Evolutionary conservation across 1,140 invertebrate genomes (phyloP).

Genomic region (Notospermus geniculatus): DNA sequence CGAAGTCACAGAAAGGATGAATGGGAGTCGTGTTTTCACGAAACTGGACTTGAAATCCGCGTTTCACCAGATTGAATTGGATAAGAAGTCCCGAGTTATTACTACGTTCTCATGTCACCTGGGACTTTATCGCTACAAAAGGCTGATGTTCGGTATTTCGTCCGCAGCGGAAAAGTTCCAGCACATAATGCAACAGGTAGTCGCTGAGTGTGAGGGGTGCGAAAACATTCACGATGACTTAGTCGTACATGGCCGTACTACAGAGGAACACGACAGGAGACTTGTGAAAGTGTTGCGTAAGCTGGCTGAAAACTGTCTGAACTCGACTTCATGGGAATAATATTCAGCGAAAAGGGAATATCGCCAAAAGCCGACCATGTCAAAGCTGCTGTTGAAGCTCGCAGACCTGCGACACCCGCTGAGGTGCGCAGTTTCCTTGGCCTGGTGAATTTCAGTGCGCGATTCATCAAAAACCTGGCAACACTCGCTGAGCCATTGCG

Average conservation of each 20-base stretch:
- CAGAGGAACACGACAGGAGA: conserved; percentile 22
- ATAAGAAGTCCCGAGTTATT: conserved; percentile 26
- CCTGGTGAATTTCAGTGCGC: neutral
- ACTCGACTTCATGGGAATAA: conserved; percentile 2
- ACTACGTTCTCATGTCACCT: conserved; percentile 31
- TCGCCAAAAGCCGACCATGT: neutral
- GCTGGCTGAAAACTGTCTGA: conserved; percentile 6
- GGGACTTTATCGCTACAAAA: conserved; percentile 27
- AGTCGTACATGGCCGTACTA: conserved; percentile 18
- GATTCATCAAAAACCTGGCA: neutral
- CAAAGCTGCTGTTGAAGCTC: neutral
- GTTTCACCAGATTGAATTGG: conserved; percentile 37
- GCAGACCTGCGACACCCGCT: neutral
- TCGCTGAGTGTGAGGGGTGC: conserved; percentile 14
- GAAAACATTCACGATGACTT: conserved; percentile 25
- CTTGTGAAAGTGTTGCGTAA: conserved; percentile 5
- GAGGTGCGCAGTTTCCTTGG: neutral
- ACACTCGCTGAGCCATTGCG: neutral
- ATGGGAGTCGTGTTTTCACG: conserved; percentile 28
- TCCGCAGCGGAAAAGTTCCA: conserved; percentile 21
- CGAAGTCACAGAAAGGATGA: conserved; percentile 25
- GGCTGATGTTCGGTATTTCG: conserved; percentile 23
- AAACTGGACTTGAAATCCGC: conserved; percentile 30
- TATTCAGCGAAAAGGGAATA: neutral
- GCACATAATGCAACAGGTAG: conserved; percentile 14